phyloP scores from a whole-genome alignment of 2,113 vertebrate species.

The Hyperopisus bebe region DNA sequence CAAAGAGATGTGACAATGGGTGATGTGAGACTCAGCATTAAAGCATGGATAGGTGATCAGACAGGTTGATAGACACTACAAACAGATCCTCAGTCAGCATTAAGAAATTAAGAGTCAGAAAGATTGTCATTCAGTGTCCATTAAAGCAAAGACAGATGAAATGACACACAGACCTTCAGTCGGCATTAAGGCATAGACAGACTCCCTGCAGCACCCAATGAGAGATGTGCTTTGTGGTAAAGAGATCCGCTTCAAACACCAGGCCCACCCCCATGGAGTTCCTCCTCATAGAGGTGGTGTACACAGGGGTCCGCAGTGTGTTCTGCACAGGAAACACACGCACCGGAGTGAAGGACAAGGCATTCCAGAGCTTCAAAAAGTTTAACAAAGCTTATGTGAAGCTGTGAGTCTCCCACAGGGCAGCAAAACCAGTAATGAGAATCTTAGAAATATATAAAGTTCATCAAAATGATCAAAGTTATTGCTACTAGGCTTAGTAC shows the following conservation, averaged over 20 bases:
- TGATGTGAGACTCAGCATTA: not conserved
- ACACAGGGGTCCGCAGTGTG: conserved; percentile 82
- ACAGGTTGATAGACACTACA: not conserved
- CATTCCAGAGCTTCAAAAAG: not conserved
- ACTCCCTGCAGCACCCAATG: conserved; percentile 91
- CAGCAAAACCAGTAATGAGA: not conserved
- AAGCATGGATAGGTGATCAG: not conserved
- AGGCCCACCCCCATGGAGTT: conserved; percentile 84
- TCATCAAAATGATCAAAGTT: not conserved
- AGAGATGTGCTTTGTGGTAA: conserved; percentile 73
- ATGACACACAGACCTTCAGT: conserved; percentile 46
- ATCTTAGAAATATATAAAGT: not conserved
- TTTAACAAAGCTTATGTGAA: not conserved
- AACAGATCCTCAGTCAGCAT: conserved; percentile 58
- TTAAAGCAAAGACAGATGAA: not conserved
- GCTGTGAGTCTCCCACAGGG: not conserved
- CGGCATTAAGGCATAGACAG: conserved; percentile 79
- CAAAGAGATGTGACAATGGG: not conserved
- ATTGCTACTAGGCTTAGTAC: not conserved
- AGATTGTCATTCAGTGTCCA: not conserved
- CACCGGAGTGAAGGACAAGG: not conserved
- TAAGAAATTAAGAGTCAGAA: conserved; percentile 35
- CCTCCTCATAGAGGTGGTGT: conserved; percentile 82
- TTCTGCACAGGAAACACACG: conserved; percentile 58
- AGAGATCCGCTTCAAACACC: conserved; percentile 88